These are phyloP conservation scores for Andrena bicolor DNA, from an alignment of 2,888 invertebrate species.

Conservation along the genomic window DNA sequence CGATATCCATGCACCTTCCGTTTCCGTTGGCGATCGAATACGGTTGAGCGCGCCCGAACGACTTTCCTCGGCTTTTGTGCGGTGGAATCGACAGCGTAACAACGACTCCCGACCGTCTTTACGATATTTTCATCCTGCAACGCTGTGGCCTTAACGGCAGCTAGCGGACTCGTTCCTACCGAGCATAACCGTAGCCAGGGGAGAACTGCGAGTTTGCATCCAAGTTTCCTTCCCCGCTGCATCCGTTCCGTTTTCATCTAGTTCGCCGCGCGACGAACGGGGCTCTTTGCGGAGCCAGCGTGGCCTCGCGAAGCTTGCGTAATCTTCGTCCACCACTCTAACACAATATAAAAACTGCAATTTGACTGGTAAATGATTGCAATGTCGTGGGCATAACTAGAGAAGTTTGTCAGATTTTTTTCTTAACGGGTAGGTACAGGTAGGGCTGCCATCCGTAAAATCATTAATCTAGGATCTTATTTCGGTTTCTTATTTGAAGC, in stretches of 20 bases:
- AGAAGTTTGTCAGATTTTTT: too few species aligned
- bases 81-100: constrained; percentile 26
- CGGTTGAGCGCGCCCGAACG: constrained; percentile 18
- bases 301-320: too few species aligned
- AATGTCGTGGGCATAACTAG: too few species aligned
- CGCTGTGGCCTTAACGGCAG: constrained; percentile 6
- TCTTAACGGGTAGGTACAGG: too few species aligned
- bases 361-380: too few species aligned
- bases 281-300: not conserved
- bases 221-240: not conserved
- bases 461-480: too few species aligned
- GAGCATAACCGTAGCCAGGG: constrained; percentile 8
- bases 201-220: constrained; percentile 9
- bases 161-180: not conserved
- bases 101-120: constrained; percentile 25
- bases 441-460: too few species aligned
- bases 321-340: not conserved
- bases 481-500: too few species aligned
- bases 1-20: constrained; percentile 27
- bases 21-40: constrained; percentile 20
- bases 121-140: constrained; percentile 43
- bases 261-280: not conserved
- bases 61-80: constrained; percentile 22
- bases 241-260: constrained; percentile 12
- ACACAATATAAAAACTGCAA: too few species aligned